These are phyloP conservation scores for Ameiurus melas DNA, from an alignment of 2,113 vertebrate genomes.

Conservation along the genomic window DNA sequence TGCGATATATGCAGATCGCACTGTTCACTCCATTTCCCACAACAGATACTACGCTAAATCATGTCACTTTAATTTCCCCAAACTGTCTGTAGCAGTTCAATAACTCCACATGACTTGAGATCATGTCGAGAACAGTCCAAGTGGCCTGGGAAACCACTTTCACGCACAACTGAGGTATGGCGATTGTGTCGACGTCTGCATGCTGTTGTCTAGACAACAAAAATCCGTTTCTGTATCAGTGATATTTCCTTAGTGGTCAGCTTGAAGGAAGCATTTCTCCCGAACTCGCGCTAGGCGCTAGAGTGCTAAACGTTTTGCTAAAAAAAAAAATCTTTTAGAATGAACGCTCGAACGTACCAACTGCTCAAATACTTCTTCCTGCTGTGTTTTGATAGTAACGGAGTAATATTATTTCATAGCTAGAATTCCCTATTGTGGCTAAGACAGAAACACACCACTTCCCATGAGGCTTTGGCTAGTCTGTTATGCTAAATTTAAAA, in stretches of 20 bases:
- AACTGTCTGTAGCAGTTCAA: not conserved
- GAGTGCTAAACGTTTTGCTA: not conserved
- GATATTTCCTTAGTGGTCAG: not conserved
- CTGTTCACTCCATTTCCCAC: constrained; percentile 1
- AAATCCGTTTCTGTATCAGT: constrained; percentile 9
- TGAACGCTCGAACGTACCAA: not conserved
- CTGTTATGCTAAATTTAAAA: constrained; percentile 42
- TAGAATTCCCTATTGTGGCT: not conserved
- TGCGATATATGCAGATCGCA: constrained; percentile 3
- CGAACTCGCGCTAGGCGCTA: not conserved
- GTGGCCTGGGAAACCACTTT: constrained; percentile 36
- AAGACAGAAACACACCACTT: constrained; percentile 18
- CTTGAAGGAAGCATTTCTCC: not conserved
- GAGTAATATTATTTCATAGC: constrained; percentile 31
- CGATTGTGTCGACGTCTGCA: constrained; percentile 2
- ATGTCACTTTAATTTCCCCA: not conserved
- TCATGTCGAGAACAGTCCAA: not conserved
- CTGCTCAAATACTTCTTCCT: not conserved
- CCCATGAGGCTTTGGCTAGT: constrained; percentile 5
- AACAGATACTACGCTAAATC: constrained; percentile 14
- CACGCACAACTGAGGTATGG: not conserved
- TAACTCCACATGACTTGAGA: not conserved
- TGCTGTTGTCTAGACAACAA: constrained; percentile 32
- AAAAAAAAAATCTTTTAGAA: not conserved
- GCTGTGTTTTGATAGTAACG: constrained; percentile 33